Conservation (phyloP, 2,888 invertebrate species). For the Hypomecis punctinalis region DNA sequence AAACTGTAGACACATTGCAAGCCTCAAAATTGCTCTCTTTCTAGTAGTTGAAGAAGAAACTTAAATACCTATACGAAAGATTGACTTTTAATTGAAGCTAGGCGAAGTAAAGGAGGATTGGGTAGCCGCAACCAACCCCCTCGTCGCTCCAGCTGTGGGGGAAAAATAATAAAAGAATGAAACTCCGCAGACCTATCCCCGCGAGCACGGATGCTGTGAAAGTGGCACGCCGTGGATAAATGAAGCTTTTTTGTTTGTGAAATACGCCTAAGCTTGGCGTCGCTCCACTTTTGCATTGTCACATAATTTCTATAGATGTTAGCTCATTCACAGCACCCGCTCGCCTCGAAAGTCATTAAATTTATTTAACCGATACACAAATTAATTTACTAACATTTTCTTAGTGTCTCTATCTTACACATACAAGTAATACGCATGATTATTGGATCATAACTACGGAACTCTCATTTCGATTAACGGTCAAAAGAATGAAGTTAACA, state of each 20-base stretch:
- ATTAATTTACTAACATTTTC: constrained; percentile 19
- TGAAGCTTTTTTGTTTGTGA: constrained; percentile 82
- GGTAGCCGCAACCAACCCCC: constrained; percentile 63
- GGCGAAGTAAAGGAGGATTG: constrained; percentile 61
- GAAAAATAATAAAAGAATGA: constrained; percentile 80
- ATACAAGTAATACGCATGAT: neutral
- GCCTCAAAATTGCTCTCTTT: constrained; percentile 76
- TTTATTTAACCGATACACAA: constrained; percentile 48
- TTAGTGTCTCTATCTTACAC: neutral
- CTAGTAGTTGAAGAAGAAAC: constrained; percentile 72
- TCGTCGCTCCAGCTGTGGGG: constrained; percentile 54
- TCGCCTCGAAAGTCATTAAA: constrained; percentile 67
- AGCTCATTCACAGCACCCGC: constrained; percentile 70
- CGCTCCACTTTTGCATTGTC: constrained; percentile 81
- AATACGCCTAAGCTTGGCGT: constrained; percentile 78
- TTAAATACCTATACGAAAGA: constrained; percentile 74
- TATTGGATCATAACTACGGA: constrained; percentile 61
- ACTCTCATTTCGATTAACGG: constrained; percentile 67
- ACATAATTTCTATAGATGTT: constrained; percentile 77
- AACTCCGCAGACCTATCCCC: constrained; percentile 71
- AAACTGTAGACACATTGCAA: neutral
- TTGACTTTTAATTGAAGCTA: constrained; percentile 83
- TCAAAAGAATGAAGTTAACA: constrained; percentile 79
- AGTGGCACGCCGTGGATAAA: constrained; percentile 84
- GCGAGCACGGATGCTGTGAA: constrained; percentile 83